Evolutionary conservation across 2,888 invertebrate species (phyloP), one percentile per base, ranked within the genome.

Genomic region (Agrochola circellaris): DNA sequence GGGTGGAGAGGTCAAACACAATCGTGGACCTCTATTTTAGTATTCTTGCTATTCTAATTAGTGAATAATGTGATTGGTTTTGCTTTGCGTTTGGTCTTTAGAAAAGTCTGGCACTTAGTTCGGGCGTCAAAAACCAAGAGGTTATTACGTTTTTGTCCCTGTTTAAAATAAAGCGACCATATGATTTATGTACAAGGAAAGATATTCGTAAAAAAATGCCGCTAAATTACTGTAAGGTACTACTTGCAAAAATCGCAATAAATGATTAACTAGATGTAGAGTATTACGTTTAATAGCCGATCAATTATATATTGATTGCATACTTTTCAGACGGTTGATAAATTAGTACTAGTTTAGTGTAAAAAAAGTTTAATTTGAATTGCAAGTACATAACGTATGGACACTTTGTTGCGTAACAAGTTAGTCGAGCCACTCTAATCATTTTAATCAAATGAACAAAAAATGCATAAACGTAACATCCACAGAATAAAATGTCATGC

Each of bases 1-100:
- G 79, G 86, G 88, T 83, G 82, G 76, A 74, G 89, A 79, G 89
- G 87, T 89, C 86, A 81, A 83, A 85, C 66, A 81, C 71, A 80
- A 82, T 82, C 83, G 85, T 76, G 80, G 76, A 68, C 73, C 79
- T 80, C 82, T 84, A 82, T 76, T 79, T 88, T 71, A 84, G 75
- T 71, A 76, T 75, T 75, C 65, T 65, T 79, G 73, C 71, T 83
- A 81, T 87, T 80, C 62, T 79, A 84, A 88, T 87, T 87, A 88
- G 75, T 84, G 64, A 73, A 73, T 80, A 73, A 72, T 86, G 69
- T 86, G 65, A 86, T 79, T 81, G 71, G 81, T 68, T 83, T 68
- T 30, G 62, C 61, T 79, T 67, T 30, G 69, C 23, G 30, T 42
- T 61, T 17, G 23, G 5, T 61, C 34, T 82, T 84, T 83, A 56